Percentiles rank a stretch among this genome's conserved stretches.
Evolutionary conservation across 2,113 vertebrate species (phyloP).

Genomic region (Callospermophilus lateralis): DNA sequence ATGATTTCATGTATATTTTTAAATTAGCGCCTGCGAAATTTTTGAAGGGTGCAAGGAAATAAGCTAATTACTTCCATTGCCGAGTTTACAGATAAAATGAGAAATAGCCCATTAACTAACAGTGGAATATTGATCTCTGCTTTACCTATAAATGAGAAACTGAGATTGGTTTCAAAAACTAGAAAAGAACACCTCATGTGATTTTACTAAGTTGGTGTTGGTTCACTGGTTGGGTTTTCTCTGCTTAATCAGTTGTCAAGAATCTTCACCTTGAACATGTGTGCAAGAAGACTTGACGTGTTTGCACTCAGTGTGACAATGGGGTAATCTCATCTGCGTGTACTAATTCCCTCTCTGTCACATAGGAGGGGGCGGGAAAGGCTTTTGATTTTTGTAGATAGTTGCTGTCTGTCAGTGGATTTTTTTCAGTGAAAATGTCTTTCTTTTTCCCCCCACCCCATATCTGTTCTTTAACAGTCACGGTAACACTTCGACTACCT

Average conservation of each 20-base stretch:
- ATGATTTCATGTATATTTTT: slow-evolving; percentile 37
- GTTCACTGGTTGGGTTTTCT: neutral
- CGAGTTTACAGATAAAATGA: slow-evolving; percentile 43
- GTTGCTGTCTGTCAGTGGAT: neutral
- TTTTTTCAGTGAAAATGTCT: slow-evolving; percentile 5
- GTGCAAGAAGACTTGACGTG: neutral
- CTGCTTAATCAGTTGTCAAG: neutral
- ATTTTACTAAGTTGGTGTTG: neutral
- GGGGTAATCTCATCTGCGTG: neutral
- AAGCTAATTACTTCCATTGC: slow-evolving; percentile 15
- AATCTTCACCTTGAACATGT: no score
- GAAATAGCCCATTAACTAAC: neutral
- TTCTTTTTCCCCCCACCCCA: neutral
- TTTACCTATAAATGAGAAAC: neutral
- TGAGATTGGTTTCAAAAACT: neutral
- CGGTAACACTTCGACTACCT: neutral
- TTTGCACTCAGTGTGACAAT: neutral
- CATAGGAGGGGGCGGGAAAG: neutral
- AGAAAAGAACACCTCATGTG: neutral
- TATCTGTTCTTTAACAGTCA: neutral
- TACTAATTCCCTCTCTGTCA: neutral
- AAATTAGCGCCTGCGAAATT: neutral
- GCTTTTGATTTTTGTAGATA: neutral
- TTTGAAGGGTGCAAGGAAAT: slow-evolving; percentile 30
- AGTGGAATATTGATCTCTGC: neutral